Conservation (phyloP, 2,888 invertebrate genomes). For the Augiades crinisus region DNA sequence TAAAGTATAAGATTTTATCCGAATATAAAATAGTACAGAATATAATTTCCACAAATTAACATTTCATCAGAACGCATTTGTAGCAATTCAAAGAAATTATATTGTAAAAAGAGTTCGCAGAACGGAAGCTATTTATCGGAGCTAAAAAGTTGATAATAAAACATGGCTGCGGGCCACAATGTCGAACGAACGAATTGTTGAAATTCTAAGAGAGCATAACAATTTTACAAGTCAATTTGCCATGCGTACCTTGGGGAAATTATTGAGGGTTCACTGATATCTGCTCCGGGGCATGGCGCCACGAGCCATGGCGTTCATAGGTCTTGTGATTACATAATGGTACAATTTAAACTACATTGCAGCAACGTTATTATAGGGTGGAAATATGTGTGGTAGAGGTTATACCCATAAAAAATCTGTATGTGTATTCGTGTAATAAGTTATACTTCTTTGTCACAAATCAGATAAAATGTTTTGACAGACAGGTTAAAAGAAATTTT, state of each 20-base stretch:
- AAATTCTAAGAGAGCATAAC: constrained; percentile 38
- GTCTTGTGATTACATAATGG: background rate
- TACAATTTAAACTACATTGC: no score
- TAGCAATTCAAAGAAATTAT: background rate
- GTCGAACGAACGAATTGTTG: constrained; percentile 37
- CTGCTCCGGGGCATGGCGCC: constrained; percentile 18
- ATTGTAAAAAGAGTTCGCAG: background rate
- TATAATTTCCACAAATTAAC: background rate
- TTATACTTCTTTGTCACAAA: no score
- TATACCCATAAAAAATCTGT: no score
- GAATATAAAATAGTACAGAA: no score
- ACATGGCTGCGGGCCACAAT: constrained; percentile 16
- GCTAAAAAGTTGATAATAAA: constrained; percentile 20
- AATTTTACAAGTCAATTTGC: constrained; percentile 40
- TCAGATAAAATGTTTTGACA: no score
- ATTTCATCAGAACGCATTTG: background rate
- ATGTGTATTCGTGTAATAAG: no score
- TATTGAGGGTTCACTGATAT: constrained; percentile 32
- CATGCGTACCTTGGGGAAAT: constrained; percentile 39
- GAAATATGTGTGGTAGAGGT: no score
- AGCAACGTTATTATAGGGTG: no score
- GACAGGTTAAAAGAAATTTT: no score
- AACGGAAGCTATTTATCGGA: background rate
- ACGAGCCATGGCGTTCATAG: background rate
- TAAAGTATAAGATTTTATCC: no score